phyloP scores from a whole-genome alignment of 2,113 vertebrate genomes.

The Mesitornis unicolor region DNA sequence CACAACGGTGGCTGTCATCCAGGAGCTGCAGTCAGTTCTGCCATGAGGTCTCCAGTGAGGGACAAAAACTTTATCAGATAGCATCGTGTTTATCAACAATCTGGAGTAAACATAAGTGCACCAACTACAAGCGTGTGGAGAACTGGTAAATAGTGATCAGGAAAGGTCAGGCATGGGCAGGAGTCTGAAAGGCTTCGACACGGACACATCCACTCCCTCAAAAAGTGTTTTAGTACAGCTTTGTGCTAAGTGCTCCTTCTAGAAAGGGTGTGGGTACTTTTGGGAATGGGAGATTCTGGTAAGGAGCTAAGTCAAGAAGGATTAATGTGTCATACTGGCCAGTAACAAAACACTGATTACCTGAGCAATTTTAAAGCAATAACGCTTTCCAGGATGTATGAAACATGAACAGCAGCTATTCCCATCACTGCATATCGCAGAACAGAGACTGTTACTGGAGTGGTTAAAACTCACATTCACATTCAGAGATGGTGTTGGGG shows the following conservation, averaged over 20 bases:
- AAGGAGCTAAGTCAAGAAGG: neutral
- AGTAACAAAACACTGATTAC: neutral
- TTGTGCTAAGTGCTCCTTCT: neutral
- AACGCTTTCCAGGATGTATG: neutral
- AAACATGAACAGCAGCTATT: neutral
- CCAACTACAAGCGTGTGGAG: fast-evolving
- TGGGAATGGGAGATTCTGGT: neutral
- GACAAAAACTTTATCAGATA: neutral
- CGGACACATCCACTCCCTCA: neutral
- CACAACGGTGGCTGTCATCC: neutral
- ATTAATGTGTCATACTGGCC: neutral
- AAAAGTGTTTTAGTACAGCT: fast-evolving
- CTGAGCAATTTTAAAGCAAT: neutral
- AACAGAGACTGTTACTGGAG: neutral
- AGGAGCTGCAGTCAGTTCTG: neutral
- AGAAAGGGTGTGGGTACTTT: fast-evolving
- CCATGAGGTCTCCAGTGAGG: neutral
- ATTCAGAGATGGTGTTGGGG: neutral
- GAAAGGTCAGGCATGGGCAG: neutral
- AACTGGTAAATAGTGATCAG: neutral
- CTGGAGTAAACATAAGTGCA: neutral
- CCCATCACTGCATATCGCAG: neutral
- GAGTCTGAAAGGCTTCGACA: neutral
- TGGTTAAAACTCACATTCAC: fast-evolving
- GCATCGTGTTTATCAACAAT: fast-evolving